Percentiles rank a stretch among this genome's conserved stretches.
phyloP scores from a whole-genome alignment of 2,888 invertebrate species.

The Ennomos fuscantarius region DNA sequence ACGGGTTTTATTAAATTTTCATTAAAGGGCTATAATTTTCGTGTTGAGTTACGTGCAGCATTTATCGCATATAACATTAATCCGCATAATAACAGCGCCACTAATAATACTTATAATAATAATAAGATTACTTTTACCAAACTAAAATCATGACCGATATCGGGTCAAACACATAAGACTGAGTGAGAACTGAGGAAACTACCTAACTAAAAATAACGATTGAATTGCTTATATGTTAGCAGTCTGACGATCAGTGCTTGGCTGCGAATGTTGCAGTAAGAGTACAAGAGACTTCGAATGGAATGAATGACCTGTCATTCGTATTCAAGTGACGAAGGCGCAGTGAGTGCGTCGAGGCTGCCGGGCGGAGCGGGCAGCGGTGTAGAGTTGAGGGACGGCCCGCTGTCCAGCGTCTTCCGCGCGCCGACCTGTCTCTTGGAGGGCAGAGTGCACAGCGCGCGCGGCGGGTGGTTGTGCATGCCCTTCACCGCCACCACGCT shows the following conservation, averaged over 20 bases:
- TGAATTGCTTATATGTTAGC: not conserved
- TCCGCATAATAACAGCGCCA: too few species aligned
- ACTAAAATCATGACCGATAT: too few species aligned
- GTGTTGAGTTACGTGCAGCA: not conserved
- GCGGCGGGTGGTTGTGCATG: conserved; percentile 81
- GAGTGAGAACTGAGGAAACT: too few species aligned
- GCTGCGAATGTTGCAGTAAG: conserved; percentile 11
- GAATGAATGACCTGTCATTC: conserved; percentile 8
- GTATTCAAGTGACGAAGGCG: conserved; percentile 10
- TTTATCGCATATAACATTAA: conserved; percentile 6
- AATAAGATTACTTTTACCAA: too few species aligned
- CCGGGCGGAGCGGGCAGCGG: conserved; percentile 5
- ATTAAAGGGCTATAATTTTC: too few species aligned
- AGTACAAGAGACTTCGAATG: not conserved
- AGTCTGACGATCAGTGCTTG: conserved; percentile 26
- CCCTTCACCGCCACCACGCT: conserved; percentile 81
- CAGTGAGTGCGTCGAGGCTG: conserved; percentile 18
- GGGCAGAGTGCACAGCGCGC: conserved; percentile 58
- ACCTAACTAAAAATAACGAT: too few species aligned
- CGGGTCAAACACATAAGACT: too few species aligned
- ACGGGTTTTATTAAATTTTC: too few species aligned
- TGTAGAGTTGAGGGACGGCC: conserved; percentile 34
- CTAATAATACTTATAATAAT: conserved; percentile 10
- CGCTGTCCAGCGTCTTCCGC: conserved; percentile 42
- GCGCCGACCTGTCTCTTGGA: conserved; percentile 42